Base-by-base conservation (phyloP, 2,888 invertebrate species). In the Julus scandinavius region DNA sequence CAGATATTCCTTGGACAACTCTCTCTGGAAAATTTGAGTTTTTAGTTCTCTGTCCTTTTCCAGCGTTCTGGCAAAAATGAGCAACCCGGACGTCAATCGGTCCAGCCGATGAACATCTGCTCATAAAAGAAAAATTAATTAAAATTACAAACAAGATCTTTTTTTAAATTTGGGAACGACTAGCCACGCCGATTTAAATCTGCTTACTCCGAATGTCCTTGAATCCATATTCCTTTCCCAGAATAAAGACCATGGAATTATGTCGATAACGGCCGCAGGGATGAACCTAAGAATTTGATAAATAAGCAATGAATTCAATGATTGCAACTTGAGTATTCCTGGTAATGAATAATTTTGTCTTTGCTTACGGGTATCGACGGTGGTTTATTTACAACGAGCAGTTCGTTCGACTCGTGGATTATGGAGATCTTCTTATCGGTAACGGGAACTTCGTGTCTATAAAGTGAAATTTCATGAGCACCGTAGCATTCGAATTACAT, bases 301-400 rank as follows among this genome's bases (percentile, higher is more conserved):
- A 45, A 45, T 7, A 5, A 45, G 45, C 45, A 7, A 45, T 1
- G 45, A 1, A 29, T 29, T 29, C 29, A 1, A 29, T 29, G 29
- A 29, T 0, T 29, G 29, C 29, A 29, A 29, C 29, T 29, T 29
- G 29, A 29, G 29, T 29, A 29, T 29, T 29, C 29, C 29, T 29
- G 29, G 29, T 29, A 29, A 29, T 29, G 29, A 29, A 29, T 29
- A 29, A 29, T 29, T 29, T 29, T 45, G 2, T 5, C 45, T 1
- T 11, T 40, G 89, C 90, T 97, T 97, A 98, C 98, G 94, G 99
- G 99, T 94, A 99, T 98, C 94, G 99, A 99, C 94, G 98, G 97
- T 93, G 99, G 99, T 95, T 99, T 99, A 96, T 99, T 98, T 94
- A 99, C 97, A 94, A 99, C 99, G 94, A 99, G 96, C 94, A 99